phyloP scores from a whole-genome alignment of 1,140 invertebrate species.

The Drosophila watanabei region DNA sequence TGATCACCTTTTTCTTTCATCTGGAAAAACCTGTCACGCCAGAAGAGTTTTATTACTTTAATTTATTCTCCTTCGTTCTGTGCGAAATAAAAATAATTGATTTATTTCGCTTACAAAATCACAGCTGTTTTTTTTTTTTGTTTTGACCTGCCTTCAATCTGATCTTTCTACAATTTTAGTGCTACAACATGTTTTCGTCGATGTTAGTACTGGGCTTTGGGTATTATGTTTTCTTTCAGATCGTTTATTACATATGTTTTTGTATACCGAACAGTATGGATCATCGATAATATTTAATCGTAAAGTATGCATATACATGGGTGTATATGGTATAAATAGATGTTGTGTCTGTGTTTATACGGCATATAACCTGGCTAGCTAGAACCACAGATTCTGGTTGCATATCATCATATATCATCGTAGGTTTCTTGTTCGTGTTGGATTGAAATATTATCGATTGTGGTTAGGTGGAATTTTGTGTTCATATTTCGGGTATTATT shows the following conservation, averaged over 20 bases:
- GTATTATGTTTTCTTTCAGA: constrained; percentile 15
- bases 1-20: neutral
- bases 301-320: constrained; percentile 63
- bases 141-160: too few species aligned
- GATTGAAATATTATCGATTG: constrained; percentile 5
- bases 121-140: neutral
- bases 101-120: constrained; percentile 1
- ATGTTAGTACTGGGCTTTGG: constrained; percentile 9
- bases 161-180: too few species aligned
- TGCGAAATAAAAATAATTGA: neutral
- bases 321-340: constrained; percentile 61
- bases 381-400: constrained; percentile 25
- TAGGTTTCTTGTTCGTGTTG: constrained; percentile 6
- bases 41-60: too few species aligned
- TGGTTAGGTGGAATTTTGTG: constrained; percentile 38
- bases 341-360: constrained; percentile 38
- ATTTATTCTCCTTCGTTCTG: neutral
- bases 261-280: constrained; percentile 36
- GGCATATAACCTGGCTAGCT: constrained; percentile 66
- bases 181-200: neutral
- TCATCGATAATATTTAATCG: constrained; percentile 46
- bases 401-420: constrained; percentile 23
- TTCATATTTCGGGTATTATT: neutral
- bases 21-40: too few species aligned
- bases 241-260: constrained; percentile 6